Conservation (phyloP, 2,888 invertebrate species). For the Chirona hameri region DNA sequence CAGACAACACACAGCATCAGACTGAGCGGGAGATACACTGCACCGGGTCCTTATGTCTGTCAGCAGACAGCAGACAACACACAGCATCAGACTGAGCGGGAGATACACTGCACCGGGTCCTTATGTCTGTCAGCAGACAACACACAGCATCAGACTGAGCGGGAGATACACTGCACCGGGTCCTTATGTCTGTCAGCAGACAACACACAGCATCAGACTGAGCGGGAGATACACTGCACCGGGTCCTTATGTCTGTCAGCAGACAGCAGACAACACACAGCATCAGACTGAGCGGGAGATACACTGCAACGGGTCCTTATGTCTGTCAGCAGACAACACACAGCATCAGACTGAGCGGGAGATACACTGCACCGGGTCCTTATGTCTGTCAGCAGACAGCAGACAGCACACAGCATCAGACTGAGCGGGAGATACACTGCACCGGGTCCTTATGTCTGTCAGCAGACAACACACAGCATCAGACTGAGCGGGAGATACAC, state of each 20-base stretch:
- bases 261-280: slow-evolving; percentile 51
- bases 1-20: slow-evolving; percentile 60
- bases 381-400: slow-evolving; percentile 62
- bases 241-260: slow-evolving; percentile 82
- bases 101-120: slow-evolving; percentile 90
- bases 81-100: slow-evolving; percentile 82
- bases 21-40: slow-evolving; percentile 89
- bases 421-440: too few relatives aligned
- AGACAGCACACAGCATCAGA: too few relatives aligned
- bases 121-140: slow-evolving; percentile 64
- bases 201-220: slow-evolving; percentile 82
- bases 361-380: slow-evolving; percentile 91
- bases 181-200: slow-evolving; percentile 46
- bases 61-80: neutral
- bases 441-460: too few relatives aligned
- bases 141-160: too few relatives aligned
- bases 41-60: slow-evolving; percentile 89
- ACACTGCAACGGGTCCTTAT: slow-evolving; percentile 92
- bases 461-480: slow-evolving; percentile 74
- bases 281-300: slow-evolving; percentile 84
- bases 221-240: slow-evolving; percentile 87
- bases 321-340: slow-evolving; percentile 57
- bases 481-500: slow-evolving; percentile 83
- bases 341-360: slow-evolving; percentile 84
- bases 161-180: too few relatives aligned